Base-by-base conservation (phyloP, 2,888 invertebrate species). In the Platycnemis pennipes region DNA sequence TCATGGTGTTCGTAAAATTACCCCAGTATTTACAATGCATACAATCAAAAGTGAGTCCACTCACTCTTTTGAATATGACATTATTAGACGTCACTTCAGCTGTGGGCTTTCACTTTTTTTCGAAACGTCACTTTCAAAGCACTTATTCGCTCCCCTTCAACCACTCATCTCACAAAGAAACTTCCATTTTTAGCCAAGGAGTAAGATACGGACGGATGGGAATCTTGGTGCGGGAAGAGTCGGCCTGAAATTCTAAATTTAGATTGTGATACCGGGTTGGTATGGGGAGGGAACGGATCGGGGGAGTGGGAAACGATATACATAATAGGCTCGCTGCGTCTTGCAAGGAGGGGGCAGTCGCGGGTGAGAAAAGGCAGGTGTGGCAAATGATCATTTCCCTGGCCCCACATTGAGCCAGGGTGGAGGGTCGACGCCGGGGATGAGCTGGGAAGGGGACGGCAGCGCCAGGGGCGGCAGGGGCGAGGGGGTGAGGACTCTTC, bases 291-390 rank as follows among this genome's bases (percentile, higher is more conserved):
- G 31, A 19, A 16, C 16, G 49, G 53, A 49, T 31, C 49, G 88
- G n/a, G 89, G 53, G 42, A 19, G 89, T 3, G n/a, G 56, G 37
- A 37, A 13, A 77, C 77, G 77, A 77, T 77, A 37, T 77, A 77
- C 77, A 37, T 77, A 77, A 77, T 77, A 37, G 77, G 31, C 13
- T 77, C 77, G 31, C 37, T 77, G 77, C 77, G 77, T 77, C 77
- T 77, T 77, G 77, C 3, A 49, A 49, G 49, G 16, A 53, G 89
- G 11, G 53, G 26, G 31, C 11, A 22, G 45, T 44, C n/a, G 44
- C 63, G 63, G 46, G 91, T 91, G 91, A 44, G 91, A 91, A 91
- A 91, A 91, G 91, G 42, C 91, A 91, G 91, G 91, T 91, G 91
- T 69, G 69, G 91, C 56, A 91, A 91, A 91, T 91, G 91, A 44